phyloP scores from a whole-genome alignment of 2,113 vertebrate genomes.

The Xiphophorus maculatus region DNA sequence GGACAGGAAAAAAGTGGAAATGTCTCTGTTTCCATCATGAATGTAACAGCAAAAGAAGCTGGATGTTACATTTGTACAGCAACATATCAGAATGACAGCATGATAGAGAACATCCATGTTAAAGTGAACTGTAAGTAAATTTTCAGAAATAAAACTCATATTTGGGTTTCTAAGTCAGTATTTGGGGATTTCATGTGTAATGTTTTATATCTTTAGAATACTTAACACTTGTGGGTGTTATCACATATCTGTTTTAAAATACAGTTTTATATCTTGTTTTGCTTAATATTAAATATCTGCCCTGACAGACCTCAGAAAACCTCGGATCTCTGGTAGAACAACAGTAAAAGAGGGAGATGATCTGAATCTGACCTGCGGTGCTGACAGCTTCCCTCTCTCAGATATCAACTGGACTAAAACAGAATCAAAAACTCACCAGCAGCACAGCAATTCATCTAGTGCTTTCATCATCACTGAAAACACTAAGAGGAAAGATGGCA shows the following conservation, averaged over 20 bases:
- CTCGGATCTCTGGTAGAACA: neutral
- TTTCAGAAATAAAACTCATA: no score
- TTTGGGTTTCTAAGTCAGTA: no score
- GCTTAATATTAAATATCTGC: neutral
- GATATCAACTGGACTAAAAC: constrained; percentile 28
- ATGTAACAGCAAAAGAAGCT: neutral
- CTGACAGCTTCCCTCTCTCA: constrained; percentile 53
- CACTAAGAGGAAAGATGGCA: neutral
- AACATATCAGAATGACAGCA: neutral
- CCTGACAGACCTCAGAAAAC: constrained; percentile 32
- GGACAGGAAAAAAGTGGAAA: neutral
- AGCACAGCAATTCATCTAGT: neutral
- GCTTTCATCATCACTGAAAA: accelerated
- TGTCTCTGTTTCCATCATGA: neutral
- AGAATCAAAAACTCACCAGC: neutral
- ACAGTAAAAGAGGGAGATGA: constrained; percentile 37
- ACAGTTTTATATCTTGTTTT: neutral
- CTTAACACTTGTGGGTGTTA: no score
- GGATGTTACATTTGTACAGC: neutral
- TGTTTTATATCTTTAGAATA: no score
- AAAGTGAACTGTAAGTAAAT: neutral
- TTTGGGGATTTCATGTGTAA: no score
- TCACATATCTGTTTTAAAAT: neutral
- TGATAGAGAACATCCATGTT: neutral
- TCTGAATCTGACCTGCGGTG: constrained; percentile 33